A percentile compares a stretch with the other conserved stretches of the same genome.
Conservation (phyloP, 1,140 invertebrate genomes). For the Drosophila pseudoananassae region DNA sequence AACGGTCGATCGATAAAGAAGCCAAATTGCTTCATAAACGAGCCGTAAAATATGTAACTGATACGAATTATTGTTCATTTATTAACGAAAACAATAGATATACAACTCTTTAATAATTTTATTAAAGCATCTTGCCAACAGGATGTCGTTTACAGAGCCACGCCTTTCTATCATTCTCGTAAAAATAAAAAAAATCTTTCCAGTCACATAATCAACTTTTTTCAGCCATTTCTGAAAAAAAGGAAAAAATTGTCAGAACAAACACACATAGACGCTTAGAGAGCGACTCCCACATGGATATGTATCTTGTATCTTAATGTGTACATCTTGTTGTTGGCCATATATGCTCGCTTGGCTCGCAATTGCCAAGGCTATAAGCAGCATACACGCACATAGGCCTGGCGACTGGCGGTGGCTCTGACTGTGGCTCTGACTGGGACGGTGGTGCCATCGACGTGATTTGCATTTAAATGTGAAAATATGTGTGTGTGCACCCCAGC, state of each 20-base stretch:
- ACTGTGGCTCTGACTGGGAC: background rate
- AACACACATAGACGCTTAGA: conserved; percentile 13
- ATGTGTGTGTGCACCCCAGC: conserved; percentile 4
- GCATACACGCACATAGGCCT: no score
- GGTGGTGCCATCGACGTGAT: conserved; percentile 53
- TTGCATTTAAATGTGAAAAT: conserved; percentile 75
- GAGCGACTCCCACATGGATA: conserved; percentile 44
- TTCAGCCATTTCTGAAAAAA: background rate
- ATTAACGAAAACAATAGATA: no score
- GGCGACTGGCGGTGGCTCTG: no score
- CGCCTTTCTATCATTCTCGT: conserved; percentile 28
- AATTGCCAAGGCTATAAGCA: conserved; percentile 61
- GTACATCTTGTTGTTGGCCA: conserved; percentile 44
- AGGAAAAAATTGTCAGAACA: conserved; percentile 28
- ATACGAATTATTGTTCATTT: conserved; percentile 11
- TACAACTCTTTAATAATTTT: no score
- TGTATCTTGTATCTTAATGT: conserved; percentile 69
- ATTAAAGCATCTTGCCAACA: conserved; percentile 8
- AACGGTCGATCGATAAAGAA: conserved; percentile 27
- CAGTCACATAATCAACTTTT: conserved; percentile 55
- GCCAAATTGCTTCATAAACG: conserved; percentile 33
- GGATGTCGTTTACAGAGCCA: conserved; percentile 37
- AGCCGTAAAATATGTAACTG: conserved; percentile 31
- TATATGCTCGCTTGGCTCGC: conserved; percentile 35
- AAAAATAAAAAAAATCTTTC: conserved; percentile 37